Percentiles rank a stretch among this genome's conserved stretches.
These are phyloP conservation scores for Pseudochirops cupreus DNA, from an alignment of 2,797 vertebrate species.

Conservation along the genomic window DNA sequence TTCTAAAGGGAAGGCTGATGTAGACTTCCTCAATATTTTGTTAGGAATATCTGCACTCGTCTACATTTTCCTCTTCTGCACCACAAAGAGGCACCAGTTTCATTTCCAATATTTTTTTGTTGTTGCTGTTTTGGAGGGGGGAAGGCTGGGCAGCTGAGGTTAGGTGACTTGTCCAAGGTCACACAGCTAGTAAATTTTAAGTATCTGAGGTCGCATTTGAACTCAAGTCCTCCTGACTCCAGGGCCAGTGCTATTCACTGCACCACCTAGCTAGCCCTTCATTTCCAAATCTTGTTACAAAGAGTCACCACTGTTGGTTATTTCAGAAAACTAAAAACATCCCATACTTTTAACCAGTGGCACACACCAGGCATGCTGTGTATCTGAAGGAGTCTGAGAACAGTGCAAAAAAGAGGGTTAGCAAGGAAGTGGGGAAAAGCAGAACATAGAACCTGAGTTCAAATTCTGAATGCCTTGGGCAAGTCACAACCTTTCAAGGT, in stretches of 20 bases:
- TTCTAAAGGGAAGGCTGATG: neutral
- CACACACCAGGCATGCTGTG: conserved; percentile 34
- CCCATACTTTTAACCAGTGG: conserved; percentile 9
- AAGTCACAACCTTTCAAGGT: neutral
- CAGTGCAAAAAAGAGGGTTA: neutral
- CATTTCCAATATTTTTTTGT: neutral
- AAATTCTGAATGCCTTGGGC: neutral
- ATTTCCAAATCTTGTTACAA: neutral
- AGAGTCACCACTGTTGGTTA: neutral
- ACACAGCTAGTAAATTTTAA: too few relatives aligned
- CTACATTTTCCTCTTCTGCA: conserved; percentile 3
- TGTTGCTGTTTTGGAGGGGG: too few relatives aligned
- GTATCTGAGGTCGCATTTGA: too few relatives aligned
- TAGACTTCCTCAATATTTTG: neutral
- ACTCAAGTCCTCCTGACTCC: too few relatives aligned
- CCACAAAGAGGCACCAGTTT: conserved; percentile 27
- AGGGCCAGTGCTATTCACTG: too few relatives aligned
- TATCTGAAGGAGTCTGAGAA: conserved; percentile 10
- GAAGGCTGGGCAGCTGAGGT: too few relatives aligned
- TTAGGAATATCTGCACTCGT: neutral
- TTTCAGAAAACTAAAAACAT: neutral
- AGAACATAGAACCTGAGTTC: neutral
- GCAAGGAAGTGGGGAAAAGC: neutral
- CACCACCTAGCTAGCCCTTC: neutral
- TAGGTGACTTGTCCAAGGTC: too few relatives aligned